phyloP scores from a whole-genome alignment of 92 coral and sea anemone genomes.

The Chrysogorgia sp. region DNA sequence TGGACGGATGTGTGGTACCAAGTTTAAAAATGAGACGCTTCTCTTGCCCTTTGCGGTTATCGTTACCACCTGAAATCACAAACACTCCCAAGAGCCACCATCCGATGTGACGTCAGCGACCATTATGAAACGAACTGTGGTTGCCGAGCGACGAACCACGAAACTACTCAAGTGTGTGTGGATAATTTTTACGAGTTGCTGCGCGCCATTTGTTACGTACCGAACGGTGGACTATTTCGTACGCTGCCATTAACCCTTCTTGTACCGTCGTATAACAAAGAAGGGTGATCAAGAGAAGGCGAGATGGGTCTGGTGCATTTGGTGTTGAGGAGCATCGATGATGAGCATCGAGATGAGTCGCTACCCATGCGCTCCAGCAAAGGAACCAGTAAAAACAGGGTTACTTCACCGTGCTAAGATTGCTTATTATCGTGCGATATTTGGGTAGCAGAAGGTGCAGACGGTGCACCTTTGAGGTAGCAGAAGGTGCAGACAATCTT shows the following conservation, averaged over 20 bases:
- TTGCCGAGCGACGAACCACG: slow-evolving; percentile 3
- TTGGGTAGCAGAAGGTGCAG: too few species aligned
- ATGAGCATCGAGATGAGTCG: too few species aligned
- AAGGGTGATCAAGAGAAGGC: not conserved
- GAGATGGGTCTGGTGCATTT: too few species aligned
- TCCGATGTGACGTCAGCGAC: not conserved
- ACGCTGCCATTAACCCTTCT: slow-evolving; percentile 17
- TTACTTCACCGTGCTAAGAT: too few species aligned
- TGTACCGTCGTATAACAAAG: slow-evolving; percentile 13
- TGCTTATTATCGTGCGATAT: too few species aligned
- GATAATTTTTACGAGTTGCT: slow-evolving; percentile 16
- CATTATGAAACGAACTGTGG: not conserved
- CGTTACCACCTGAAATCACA: slow-evolving; percentile 72
- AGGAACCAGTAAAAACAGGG: too few species aligned
- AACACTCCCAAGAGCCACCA: not conserved
- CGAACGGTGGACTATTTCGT: slow-evolving; percentile 23
- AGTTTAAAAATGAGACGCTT: too few species aligned
- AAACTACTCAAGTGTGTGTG: slow-evolving; percentile 16
- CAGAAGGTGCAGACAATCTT: too few species aligned
- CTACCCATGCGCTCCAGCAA: too few species aligned
- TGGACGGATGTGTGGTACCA: too few species aligned
- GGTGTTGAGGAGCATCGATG: not conserved
- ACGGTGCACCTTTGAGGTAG: too few species aligned
- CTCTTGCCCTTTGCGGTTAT: too few species aligned
- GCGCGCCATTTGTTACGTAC: slow-evolving; percentile 9